Percentiles rank a stretch among this genome's conserved stretches.
These are phyloP conservation scores for Phyllostomus discolor DNA, from an alignment of 2,113 vertebrate species.

Conservation along the genomic window DNA sequence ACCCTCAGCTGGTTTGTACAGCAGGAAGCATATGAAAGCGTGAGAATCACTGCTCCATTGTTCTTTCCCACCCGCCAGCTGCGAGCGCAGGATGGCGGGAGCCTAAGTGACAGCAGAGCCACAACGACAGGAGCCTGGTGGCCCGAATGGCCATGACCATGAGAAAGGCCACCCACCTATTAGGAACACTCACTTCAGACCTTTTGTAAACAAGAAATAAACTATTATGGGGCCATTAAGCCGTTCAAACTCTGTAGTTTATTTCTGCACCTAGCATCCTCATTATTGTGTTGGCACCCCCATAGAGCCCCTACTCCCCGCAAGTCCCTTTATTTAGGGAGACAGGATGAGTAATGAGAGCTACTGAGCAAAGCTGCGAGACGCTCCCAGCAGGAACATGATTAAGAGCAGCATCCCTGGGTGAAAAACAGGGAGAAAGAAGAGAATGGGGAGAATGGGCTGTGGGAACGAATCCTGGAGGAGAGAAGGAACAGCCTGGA, in stretches of 20 bases:
- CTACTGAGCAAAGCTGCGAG: neutral
- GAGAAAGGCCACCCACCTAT: neutral
- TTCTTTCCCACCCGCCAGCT: neutral
- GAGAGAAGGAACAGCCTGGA: neutral
- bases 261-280: neutral
- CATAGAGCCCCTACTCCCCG: neutral
- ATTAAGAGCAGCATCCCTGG: neutral
- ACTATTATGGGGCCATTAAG: neutral
- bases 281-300: neutral
- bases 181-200: neutral
- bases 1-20: neutral
- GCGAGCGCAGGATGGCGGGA: neutral
- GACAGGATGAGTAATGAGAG: neutral
- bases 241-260: neutral
- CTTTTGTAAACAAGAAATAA: neutral
- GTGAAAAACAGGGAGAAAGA: neutral
- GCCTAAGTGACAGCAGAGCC: neutral
- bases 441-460: neutral
- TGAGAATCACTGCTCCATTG: neutral
- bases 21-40: fast-evolving
- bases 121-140: neutral
- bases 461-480: neutral
- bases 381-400: neutral
- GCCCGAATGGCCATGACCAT: neutral
- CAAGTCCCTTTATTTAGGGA: neutral